Conservation (phyloP, 2,797 vertebrate species). For the Pantherophis alleghaniensis region DNA sequence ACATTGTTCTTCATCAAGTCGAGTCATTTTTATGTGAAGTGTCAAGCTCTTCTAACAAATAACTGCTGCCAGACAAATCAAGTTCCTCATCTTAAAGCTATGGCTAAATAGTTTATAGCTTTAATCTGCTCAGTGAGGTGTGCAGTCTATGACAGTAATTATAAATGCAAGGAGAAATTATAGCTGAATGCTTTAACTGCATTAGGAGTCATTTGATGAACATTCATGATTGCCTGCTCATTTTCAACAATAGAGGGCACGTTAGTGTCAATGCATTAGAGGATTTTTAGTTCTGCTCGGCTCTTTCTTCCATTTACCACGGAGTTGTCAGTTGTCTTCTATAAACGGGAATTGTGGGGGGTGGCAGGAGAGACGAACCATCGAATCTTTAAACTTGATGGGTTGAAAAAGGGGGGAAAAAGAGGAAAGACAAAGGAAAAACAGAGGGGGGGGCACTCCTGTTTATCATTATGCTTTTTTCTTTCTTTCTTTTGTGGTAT, state of each 20-base stretch:
- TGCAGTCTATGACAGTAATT: constrained; percentile 99
- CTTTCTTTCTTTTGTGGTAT: constrained; percentile 52
- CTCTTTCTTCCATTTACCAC: constrained; percentile 90
- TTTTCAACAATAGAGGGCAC: constrained; percentile 99
- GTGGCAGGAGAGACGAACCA: constrained; percentile 54
- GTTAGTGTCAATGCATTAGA: constrained; percentile 96
- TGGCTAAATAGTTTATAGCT: constrained; percentile 99
- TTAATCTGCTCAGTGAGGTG: constrained; percentile 99
- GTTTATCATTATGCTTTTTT: constrained; percentile 68
- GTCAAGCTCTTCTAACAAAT: constrained; percentile 92
- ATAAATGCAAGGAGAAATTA: constrained; percentile 99
- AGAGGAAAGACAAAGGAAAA: constrained; percentile 75
- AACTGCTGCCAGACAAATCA: constrained; percentile 95
- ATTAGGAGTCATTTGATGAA: constrained; percentile 99
- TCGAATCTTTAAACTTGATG: constrained; percentile 78
- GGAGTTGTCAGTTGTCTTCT: constrained; percentile 94
- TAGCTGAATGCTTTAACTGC: constrained; percentile 99
- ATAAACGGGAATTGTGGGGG: constrained; percentile 73
- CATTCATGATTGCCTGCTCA: constrained; percentile 95
- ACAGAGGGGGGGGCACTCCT: constrained; percentile 60
- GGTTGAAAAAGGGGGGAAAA: constrained; percentile 41
- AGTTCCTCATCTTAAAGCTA: constrained; percentile 90
- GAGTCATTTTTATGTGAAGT: constrained; percentile 87
- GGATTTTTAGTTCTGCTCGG: constrained; percentile 86
- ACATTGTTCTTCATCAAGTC: constrained; percentile 83